phyloP scores from a whole-genome alignment of 53 echinoderm and acorn worm genomes.

The Apostichopus leukothele region DNA sequence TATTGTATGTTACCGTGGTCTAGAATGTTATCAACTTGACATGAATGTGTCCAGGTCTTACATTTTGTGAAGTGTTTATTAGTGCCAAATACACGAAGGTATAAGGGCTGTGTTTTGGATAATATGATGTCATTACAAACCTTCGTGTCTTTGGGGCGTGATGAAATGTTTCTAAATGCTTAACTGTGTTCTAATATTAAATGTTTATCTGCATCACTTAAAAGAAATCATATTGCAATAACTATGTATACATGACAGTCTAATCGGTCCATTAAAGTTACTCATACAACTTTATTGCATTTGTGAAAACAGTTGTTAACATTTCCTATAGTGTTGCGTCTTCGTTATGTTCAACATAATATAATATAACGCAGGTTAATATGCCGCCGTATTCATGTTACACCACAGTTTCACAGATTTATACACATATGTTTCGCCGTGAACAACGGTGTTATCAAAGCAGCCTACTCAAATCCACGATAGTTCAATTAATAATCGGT shows the following conservation, averaged over 20 bases:
- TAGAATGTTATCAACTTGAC: background rate
- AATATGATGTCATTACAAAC: background rate
- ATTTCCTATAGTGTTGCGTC: background rate
- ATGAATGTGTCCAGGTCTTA: background rate
- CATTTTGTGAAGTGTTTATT: background rate
- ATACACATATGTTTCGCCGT: too few species aligned
- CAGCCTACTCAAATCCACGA: too few species aligned
- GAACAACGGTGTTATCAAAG: too few species aligned
- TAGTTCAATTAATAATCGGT: too few species aligned
- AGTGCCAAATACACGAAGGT: background rate
- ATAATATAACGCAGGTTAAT: too few species aligned
- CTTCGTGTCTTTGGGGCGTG: background rate
- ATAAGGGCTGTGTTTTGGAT: background rate
- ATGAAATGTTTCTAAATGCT: too few species aligned
- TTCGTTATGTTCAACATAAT: too few species aligned
- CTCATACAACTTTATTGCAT: background rate
- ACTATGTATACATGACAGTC: constrained; percentile 11
- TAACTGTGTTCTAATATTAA: background rate
- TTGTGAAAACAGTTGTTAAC: background rate
- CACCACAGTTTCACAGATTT: too few species aligned
- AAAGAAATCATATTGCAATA: background rate
- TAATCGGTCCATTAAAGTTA: background rate
- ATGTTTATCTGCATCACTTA: background rate
- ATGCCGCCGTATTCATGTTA: too few species aligned
- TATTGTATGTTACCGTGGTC: background rate